Evolutionary conservation across 2,888 invertebrate species (phyloP), one percentile per base, ranked within the genome.

Genomic region (Noctua comes): DNA sequence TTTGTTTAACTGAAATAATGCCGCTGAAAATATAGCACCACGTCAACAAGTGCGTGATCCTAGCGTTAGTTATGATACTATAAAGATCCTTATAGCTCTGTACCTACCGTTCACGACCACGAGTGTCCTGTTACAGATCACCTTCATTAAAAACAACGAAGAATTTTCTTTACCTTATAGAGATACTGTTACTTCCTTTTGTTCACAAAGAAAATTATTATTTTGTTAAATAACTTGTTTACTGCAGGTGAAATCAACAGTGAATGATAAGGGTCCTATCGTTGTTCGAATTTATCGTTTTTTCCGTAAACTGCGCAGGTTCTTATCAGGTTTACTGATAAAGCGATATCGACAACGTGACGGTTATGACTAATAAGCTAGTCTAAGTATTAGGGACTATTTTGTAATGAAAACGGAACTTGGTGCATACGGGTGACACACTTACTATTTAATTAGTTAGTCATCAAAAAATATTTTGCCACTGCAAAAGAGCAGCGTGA

Each of bases 251-350:
- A 83, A 82, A 85, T 84, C 70, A 77, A 71, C 74, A 46, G 73
- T 59, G 86, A 92, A 89, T 92, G 89, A 90, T 89, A 87, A 77
- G 66, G 59, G 68, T 65, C 62, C 76, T 81, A 82, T 86, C 82
- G 86, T 68, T 87, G 76, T 85, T 90, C 83, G 78, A 90, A 91
- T 92, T 90, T 92, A 92, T 92, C 88, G 76, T 68, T n/a, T 74
- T 51, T 76, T 74, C 40, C 65, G 48, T 86, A 80, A 88, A 82
- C 88, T 87, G 79, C 65, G 76, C 46, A 71, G 18, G 76, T 65
- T 70, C 59, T 87, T 90, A 91, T 90, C 89, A 71, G 59, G 43
- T 6, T 40, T 24, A 48, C 73, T 70, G 85, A 84, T 87, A 79
- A 86, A 66, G 6, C 57, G 88, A 90, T 91, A 89, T 84, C 43